These are phyloP conservation scores for Drosophila rellima DNA, from an alignment of 2,888 invertebrate species.

Conservation along the genomic window DNA sequence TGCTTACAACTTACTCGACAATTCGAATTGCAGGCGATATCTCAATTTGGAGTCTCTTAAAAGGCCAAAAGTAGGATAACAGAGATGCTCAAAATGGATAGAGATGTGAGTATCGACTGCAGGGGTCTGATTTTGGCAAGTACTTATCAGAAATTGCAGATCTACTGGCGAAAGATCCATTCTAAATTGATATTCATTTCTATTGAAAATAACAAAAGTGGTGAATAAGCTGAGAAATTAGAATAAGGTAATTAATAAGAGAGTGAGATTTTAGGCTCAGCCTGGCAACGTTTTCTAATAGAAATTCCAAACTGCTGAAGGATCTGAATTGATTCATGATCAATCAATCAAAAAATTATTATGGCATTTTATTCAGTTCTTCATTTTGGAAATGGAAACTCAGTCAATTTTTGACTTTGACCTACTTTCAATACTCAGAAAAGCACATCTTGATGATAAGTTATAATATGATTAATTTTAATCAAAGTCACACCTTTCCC, in stretches of 20 bases:
- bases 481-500: background rate
- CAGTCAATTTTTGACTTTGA: too few species aligned
- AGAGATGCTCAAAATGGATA: background rate
- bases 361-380: too few species aligned
- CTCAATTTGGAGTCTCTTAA: conserved; percentile 79
- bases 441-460: too few species aligned
- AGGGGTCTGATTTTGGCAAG: background rate
- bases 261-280: too few species aligned
- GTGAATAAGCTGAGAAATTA: background rate
- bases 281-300: too few species aligned
- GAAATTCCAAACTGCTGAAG: too few species aligned
- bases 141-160: background rate
- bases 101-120: background rate
- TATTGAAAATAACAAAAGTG: background rate
- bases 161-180: background rate
- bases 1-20: conserved; percentile 72
- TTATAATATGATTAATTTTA: too few species aligned
- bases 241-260: too few species aligned
- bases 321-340: too few species aligned
- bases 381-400: too few species aligned
- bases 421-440: too few species aligned
- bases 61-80: conserved; percentile 40
- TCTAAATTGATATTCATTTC: background rate
- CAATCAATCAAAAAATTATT: too few species aligned
- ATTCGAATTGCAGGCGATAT: conserved; percentile 75